A percentile compares a stretch with the other conserved stretches of the same genome.
These are phyloP conservation scores for Drosophila guanche DNA, from an alignment of 1,140 invertebrate genomes.

Conservation along the genomic window DNA sequence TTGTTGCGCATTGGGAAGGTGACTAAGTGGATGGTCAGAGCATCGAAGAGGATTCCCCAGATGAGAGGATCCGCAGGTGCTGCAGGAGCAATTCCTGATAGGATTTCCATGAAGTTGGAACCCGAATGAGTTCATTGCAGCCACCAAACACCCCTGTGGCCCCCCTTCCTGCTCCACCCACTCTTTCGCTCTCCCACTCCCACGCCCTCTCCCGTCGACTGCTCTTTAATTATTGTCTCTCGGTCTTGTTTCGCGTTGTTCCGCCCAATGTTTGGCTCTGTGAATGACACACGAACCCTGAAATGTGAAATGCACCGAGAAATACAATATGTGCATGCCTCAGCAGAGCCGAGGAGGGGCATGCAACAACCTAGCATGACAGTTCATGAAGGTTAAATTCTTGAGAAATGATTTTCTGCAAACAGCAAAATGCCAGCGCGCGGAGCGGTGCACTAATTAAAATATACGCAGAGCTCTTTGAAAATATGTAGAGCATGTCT, in stretches of 20 bases:
- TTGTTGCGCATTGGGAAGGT: conserved; percentile 43
- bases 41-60: background rate
- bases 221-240: conserved; percentile 47
- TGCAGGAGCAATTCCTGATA: conserved; percentile 7
- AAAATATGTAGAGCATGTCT: conserved; percentile 62
- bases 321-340: conserved; percentile 52
- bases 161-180: no score
- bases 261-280: conserved; percentile 7
- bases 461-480: conserved; percentile 61
- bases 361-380: conserved; percentile 77
- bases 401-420: conserved; percentile 66
- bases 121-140: conserved; percentile 13
- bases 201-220: conserved; percentile 3
- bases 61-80: no score
- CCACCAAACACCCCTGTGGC: background rate
- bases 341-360: conserved; percentile 37
- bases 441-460: conserved; percentile 52
- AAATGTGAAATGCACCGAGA: conserved; percentile 46
- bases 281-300: conserved; percentile 64
- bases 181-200: background rate
- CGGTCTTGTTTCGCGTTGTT: conserved; percentile 42
- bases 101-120: background rate
- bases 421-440: conserved; percentile 18
- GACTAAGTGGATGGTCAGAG: conserved; percentile 24
- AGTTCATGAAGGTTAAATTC: conserved; percentile 79